Conservation (phyloP, 2,797 vertebrate species). For the Coilia nasus region DNA sequence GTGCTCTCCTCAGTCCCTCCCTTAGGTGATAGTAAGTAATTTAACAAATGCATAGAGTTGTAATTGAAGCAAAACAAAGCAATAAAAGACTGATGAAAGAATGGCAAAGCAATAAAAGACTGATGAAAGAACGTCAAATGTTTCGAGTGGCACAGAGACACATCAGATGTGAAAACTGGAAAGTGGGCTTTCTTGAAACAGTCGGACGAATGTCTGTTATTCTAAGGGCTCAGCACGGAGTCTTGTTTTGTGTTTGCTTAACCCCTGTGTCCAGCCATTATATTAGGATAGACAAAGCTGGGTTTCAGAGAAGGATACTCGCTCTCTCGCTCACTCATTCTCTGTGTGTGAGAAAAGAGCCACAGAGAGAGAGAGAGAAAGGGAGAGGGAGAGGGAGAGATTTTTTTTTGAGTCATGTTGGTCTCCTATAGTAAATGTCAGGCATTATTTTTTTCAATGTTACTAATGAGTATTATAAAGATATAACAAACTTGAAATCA, state of each 20-base stretch:
- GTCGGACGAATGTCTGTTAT: slow-evolving; percentile 1
- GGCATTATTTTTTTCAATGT: too few relatives aligned
- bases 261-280: slow-evolving; percentile 18
- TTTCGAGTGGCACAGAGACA: background rate
- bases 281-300: slow-evolving; percentile 8
- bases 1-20: background rate
- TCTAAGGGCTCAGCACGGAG: slow-evolving; percentile 7
- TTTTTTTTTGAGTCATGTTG: too few relatives aligned
- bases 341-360: background rate
- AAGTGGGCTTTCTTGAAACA: background rate
- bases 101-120: too few relatives aligned
- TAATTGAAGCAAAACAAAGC: background rate
- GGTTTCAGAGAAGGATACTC: background rate
- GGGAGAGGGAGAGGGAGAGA: too few relatives aligned
- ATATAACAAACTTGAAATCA: too few relatives aligned
- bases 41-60: background rate
- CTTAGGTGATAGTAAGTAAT: background rate
- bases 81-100: background rate
- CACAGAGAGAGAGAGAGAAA: too few relatives aligned
- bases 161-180: background rate
- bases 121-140: too few relatives aligned
- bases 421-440: too few relatives aligned
- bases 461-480: too few relatives aligned
- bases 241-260: background rate
- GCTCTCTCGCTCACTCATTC: background rate